Evolutionary conservation across 1,140 invertebrate species (phyloP), one percentile per base, ranked within the genome.

Genomic region (Atta texana): DNA sequence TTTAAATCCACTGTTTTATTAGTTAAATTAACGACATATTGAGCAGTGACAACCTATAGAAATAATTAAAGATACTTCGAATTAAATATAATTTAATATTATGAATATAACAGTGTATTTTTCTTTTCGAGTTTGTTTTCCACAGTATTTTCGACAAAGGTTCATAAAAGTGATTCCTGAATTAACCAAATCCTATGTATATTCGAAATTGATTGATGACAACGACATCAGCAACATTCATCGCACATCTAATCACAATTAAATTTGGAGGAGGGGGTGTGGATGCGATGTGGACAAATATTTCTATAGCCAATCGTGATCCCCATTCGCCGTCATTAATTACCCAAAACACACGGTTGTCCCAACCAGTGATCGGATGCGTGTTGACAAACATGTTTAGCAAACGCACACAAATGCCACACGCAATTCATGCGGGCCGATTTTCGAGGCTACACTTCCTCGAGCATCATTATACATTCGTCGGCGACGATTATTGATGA

Each of bases 391-490:
- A 31, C 49, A 31, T 57, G 82, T 59, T 63, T 72, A 89, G 80
- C 71, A 57, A 53, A 64, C 34, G 61, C 55, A 34, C 80, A 57
- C 66, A 55, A 31, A 71, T 18, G 21, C 66, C 5, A 4, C 2
- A 44, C 18, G 68, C n/a, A 34, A 72, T 75, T 71, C 24, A 44
- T 69, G 80, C 69, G 80, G 80, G 68, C 55, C 89, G 53, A 77
- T 90, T 84, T 69, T 63, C 63, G 28, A 14, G 51, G 68, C 53
- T 75, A 57, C 55, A 84, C 74, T 89, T 80, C 61, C 88, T 82
- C 57, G 64, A 81, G 81, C 88, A 84, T 88, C 86, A 72, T 90
- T 88, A 85, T 81, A 85, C 75, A 81, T 71, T 81, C 77, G 77
- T 63, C 57, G 53, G 39, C 57, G 59, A 86, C 72, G 89, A 66